Evolutionary conservation across 2,797 vertebrate species (phyloP).

Genomic region (Otolemur crassicaudatus): DNA sequence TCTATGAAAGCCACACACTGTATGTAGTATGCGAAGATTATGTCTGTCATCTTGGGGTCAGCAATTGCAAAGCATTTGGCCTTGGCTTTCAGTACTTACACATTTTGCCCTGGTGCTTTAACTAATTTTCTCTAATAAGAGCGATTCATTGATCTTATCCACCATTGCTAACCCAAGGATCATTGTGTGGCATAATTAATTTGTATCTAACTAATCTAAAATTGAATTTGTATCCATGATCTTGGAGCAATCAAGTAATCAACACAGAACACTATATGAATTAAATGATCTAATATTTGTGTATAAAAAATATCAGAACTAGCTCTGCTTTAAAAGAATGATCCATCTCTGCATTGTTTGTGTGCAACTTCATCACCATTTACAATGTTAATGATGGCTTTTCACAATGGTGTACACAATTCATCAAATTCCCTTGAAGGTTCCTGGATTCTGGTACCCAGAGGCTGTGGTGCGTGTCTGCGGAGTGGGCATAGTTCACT

Average conservation of each 20-base stretch:
- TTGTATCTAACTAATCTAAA: background rate
- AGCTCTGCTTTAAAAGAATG: conserved; percentile 20
- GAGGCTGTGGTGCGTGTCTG: background rate
- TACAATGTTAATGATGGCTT: conserved; percentile 72
- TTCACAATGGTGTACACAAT: background rate
- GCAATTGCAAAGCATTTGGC: background rate
- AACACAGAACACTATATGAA: background rate
- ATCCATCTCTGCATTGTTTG: conserved; percentile 67
- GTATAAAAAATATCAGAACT: background rate
- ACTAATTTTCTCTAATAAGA: background rate
- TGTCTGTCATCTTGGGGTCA: background rate
- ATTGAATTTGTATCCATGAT: background rate
- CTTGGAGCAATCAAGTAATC: background rate
- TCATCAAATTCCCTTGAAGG: conserved; percentile 30
- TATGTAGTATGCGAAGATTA: background rate
- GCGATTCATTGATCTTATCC: conserved; percentile 11
- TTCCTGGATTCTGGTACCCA: background rate
- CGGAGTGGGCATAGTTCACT: background rate
- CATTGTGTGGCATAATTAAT: background rate
- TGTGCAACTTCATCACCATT: conserved; percentile 84
- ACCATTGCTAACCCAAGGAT: background rate
- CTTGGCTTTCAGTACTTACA: background rate
- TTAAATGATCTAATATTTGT: background rate
- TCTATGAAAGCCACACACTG: background rate
- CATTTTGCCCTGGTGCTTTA: background rate